Evolutionary conservation across 2,113 vertebrate species (phyloP).

Genomic region (Hymenochirus boettgeri): DNA sequence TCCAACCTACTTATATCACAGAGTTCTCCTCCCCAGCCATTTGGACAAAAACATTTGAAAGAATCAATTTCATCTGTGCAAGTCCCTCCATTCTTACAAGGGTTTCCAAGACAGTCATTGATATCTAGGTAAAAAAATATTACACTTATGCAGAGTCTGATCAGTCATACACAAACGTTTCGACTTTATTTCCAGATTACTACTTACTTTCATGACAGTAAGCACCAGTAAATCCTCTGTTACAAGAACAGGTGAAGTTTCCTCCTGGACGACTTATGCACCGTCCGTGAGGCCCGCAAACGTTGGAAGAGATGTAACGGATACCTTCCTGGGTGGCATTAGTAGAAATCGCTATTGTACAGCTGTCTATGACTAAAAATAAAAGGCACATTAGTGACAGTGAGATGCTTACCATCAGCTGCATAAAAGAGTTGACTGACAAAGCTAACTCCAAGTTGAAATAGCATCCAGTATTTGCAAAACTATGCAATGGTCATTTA

Average conservation of each 20-base stretch:
- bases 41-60: conserved; percentile 86
- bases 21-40: conserved; percentile 84
- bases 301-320: conserved; percentile 74
- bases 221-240: conserved; percentile 84
- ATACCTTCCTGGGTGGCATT: conserved; percentile 65
- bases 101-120: conserved; percentile 81
- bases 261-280: conserved; percentile 85
- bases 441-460: conserved; percentile 17
- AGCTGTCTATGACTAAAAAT: conserved; percentile 84
- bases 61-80: conserved; percentile 86
- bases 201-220: conserved; percentile 97
- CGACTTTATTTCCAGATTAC: not conserved
- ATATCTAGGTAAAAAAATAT: conserved; percentile 71
- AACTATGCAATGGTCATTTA: not conserved
- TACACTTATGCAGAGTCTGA: not conserved
- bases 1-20: conserved; percentile 83
- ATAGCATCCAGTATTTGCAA: conserved; percentile 10
- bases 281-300: conserved; percentile 85
- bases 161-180: not conserved
- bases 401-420: conserved; percentile 25
- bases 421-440: conserved; percentile 25
- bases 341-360: conserved; percentile 78
- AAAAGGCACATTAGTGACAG: conserved; percentile 33
- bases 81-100: conserved; percentile 85
- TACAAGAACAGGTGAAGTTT: conserved; percentile 90